A percentile compares a stretch with the other conserved stretches of the same genome.
phyloP scores from a whole-genome alignment of 2,797 vertebrate species.

The Enteromius mattozi region DNA sequence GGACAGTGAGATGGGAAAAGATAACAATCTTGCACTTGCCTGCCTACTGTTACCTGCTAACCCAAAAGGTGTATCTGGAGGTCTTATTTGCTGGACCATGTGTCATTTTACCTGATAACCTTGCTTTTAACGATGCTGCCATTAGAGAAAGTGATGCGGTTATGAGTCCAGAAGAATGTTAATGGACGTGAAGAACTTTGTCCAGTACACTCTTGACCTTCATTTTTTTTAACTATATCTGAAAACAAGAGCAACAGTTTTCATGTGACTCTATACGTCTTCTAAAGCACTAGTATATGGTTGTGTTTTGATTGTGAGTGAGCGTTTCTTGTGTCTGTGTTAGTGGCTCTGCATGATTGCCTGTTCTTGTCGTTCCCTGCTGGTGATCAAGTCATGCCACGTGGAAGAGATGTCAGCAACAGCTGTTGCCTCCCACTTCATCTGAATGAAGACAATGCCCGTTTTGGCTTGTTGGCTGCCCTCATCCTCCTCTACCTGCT shows the following conservation, averaged over 20 bases:
- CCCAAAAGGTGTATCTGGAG: constrained; percentile 54
- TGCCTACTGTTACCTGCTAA: constrained; percentile 52
- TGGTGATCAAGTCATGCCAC: constrained; percentile 75
- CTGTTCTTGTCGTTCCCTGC: constrained; percentile 60
- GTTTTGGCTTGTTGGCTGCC: constrained; percentile 80
- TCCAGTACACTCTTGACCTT: neutral
- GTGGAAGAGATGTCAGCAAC: constrained; percentile 70
- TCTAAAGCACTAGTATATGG: neutral
- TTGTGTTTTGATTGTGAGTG: constrained; percentile 26
- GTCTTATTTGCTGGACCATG: constrained; percentile 30
- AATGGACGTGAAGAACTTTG: constrained; percentile 28
- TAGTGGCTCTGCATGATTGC: constrained; percentile 62
- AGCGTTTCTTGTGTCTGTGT: constrained; percentile 50
- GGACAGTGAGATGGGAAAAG: constrained; percentile 52
- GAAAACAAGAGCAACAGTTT: constrained; percentile 12
- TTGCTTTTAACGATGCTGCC: constrained; percentile 2
- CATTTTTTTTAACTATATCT: constrained; percentile 4
- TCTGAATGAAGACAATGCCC: constrained; percentile 83
- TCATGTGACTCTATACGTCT: constrained; percentile 16
- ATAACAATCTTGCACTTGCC: constrained; percentile 50
- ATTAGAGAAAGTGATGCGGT: constrained; percentile 5
- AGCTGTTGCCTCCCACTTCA: constrained; percentile 76
- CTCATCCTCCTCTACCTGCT: constrained; percentile 82
- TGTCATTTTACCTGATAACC: constrained; percentile 44
- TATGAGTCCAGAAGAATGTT: constrained; percentile 12